Conservation (phyloP, 1,140 invertebrate species). For the Teleopsis dalmanni region DNA sequence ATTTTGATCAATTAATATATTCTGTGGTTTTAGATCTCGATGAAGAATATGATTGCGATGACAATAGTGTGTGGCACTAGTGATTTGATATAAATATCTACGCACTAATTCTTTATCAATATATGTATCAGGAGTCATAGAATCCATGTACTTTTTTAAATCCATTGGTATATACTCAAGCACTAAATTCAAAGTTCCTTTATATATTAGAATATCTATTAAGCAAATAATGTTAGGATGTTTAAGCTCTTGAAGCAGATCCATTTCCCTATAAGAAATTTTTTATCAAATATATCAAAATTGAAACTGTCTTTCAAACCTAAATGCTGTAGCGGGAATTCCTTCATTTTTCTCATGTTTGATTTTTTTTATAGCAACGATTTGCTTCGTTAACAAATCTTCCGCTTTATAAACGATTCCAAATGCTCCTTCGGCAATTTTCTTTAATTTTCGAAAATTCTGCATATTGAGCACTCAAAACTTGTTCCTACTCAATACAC, state of each 20-base stretch:
- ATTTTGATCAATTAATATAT: conserved; percentile 86
- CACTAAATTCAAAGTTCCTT: conserved; percentile 82
- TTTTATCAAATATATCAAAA: no score
- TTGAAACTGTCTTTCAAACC: no score
- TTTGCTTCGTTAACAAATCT: conserved; percentile 77
- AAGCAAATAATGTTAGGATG: conserved; percentile 90
- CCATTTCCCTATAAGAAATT: conserved; percentile 86
- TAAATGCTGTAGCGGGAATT: conserved; percentile 86
- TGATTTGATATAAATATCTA: conserved; percentile 67
- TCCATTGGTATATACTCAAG: conserved; percentile 99
- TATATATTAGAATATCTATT: conserved; percentile 86
- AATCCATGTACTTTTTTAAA: conserved; percentile 95
- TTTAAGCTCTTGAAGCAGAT: conserved; percentile 80
- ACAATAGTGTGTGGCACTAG: conserved; percentile 90
- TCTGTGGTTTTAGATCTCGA: conserved; percentile 97
- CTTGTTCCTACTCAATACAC: no score
- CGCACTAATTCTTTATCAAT: conserved; percentile 61
- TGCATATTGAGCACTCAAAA: no score
- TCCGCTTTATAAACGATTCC: conserved; percentile 88
- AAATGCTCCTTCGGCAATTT: conserved; percentile 96
- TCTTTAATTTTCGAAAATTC: conserved; percentile 87
- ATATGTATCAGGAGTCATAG: conserved; percentile 58
- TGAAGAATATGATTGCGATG: conserved; percentile 90
- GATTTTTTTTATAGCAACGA: conserved; percentile 95
- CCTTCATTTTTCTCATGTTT: conserved; percentile 91